These are phyloP conservation scores for Trachurus trachurus DNA, from an alignment of 2,797 vertebrate species.

Conservation along the genomic window DNA sequence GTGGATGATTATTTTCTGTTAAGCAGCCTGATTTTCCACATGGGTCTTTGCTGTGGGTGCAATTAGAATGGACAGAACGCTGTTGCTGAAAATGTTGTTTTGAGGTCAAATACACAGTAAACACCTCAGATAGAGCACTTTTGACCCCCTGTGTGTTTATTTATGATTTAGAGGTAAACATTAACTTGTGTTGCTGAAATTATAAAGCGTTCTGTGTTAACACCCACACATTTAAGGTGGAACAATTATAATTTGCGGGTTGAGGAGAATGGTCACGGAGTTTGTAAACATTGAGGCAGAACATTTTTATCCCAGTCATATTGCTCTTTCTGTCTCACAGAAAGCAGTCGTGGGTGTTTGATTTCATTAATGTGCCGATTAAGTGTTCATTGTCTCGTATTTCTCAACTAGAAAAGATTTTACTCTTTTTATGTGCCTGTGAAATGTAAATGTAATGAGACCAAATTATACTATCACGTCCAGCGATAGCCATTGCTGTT, in stretches of 20 bases:
- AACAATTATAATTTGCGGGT: conserved; percentile 58
- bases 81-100: conserved; percentile 61
- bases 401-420: conserved; percentile 56
- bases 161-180: conserved; percentile 43
- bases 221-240: conserved; percentile 58
- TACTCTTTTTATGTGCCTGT: conserved; percentile 54
- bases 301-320: conserved; percentile 41
- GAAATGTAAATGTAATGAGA: conserved; percentile 62
- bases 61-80: conserved; percentile 61
- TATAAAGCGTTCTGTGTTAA: conserved; percentile 46
- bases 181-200: conserved; percentile 61
- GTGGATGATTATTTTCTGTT: conserved; percentile 66
- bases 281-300: conserved; percentile 55
- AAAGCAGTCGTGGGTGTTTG: conserved; percentile 55
- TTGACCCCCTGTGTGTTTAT: conserved; percentile 54
- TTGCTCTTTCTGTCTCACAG: conserved; percentile 39
- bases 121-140: conserved; percentile 45
- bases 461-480: conserved; percentile 63
- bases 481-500: conserved; percentile 60
- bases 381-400: conserved; percentile 69
- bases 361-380: conserved; percentile 73
- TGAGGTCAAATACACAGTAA: conserved; percentile 67
- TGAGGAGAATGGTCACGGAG: conserved; percentile 43
- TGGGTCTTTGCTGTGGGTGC: conserved; percentile 44
- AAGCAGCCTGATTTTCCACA: conserved; percentile 55